Evolutionary conservation across 2,888 invertebrate genomes (phyloP).

Genomic region (Phaedon cochleariae): DNA sequence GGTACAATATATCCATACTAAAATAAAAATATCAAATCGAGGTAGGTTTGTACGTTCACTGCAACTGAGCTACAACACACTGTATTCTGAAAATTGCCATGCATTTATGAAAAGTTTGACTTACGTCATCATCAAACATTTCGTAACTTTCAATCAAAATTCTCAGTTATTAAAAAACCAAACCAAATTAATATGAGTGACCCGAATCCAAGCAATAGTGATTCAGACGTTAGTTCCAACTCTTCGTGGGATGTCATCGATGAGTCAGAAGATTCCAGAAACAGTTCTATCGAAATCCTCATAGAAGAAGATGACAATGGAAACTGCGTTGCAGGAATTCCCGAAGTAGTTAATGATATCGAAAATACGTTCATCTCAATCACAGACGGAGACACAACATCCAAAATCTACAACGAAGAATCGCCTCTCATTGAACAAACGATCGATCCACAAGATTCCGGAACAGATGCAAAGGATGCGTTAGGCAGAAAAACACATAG

Average conservation of each 20-base stretch:
- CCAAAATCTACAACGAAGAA: neutral
- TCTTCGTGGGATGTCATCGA: conserved; percentile 53
- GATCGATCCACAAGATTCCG: conserved; percentile 12
- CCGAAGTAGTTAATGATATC: conserved; percentile 2
- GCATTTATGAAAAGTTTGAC: conserved; percentile 21
- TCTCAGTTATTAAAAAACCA: conserved; percentile 24
- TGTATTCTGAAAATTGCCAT: conserved; percentile 14
- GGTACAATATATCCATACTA: too few species aligned
- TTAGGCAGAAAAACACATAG: conserved; percentile 12
- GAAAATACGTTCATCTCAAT: conserved; percentile 26
- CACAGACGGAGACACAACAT: conserved; percentile 5
- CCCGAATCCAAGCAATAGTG: conserved; percentile 40
- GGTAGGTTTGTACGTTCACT: too few species aligned
- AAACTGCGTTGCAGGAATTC: neutral
- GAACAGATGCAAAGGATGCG: neutral
- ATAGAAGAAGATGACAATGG: conserved; percentile 17
- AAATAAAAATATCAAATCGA: too few species aligned
- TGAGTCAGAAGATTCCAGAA: conserved; percentile 27
- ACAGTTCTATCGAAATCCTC: conserved; percentile 28
- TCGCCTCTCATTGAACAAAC: neutral
- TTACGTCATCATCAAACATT: conserved; percentile 31
- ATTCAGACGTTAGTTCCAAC: conserved; percentile 49
- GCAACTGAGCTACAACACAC: too few species aligned
- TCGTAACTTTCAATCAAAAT: conserved; percentile 32
- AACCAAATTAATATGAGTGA: conserved; percentile 39